Conservation (phyloP, 2,113 vertebrate genomes). For the Macaca nemestrina region DNA sequence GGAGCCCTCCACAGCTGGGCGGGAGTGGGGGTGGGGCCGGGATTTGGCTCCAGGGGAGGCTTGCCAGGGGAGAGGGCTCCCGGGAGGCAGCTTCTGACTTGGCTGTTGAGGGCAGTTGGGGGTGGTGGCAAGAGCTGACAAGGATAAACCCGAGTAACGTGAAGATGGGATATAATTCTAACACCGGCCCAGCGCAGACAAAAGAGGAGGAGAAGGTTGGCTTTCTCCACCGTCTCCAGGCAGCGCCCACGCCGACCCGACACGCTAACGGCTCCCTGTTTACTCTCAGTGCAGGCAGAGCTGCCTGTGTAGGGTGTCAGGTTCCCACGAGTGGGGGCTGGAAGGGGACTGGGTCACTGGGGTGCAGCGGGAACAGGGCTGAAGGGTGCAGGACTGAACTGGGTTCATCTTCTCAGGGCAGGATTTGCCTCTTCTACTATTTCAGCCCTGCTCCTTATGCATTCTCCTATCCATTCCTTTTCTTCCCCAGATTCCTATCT, state of each 20-base stretch:
- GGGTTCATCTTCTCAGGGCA: not conserved
- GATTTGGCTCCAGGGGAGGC: not conserved
- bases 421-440: not conserved
- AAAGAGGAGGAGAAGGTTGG: not conserved
- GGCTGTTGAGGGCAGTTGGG: not conserved
- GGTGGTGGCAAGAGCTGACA: not conserved
- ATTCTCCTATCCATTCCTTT: not conserved
- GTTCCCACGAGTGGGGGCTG: slow-evolving; percentile 62
- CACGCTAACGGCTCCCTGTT: slow-evolving; percentile 11
- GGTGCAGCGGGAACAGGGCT: not conserved
- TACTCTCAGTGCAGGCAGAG: not conserved
- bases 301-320: not conserved
- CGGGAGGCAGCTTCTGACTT: not conserved
- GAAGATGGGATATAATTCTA: not conserved
- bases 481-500: no score
- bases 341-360: not conserved
- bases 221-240: slow-evolving; percentile 50
- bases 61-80: not conserved
- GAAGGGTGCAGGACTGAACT: not conserved
- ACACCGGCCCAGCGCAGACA: rapidly evolving
- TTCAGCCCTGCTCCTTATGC: not conserved
- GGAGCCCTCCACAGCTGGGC: not conserved
- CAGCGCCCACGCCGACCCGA: slow-evolving; percentile 7
- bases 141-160: not conserved
- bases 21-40: no score